These are phyloP conservation scores for Sitobion miscanthi DNA, from an alignment of 1,140 invertebrate genomes.

Conservation along the genomic window DNA sequence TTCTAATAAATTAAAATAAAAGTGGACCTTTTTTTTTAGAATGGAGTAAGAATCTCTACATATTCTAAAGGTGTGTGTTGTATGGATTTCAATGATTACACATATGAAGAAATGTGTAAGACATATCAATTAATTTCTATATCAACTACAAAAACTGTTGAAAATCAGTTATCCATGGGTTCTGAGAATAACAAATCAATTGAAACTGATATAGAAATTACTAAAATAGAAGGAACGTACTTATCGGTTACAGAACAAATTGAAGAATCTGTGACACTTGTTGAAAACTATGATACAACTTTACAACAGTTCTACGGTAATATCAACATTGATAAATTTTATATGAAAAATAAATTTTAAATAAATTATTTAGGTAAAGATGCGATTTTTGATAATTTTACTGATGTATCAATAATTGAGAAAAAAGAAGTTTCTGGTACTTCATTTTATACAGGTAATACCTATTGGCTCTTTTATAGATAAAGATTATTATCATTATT, in stretches of 20 bases:
- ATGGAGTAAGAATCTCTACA: background rate
- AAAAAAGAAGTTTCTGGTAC: background rate
- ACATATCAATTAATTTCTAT: background rate
- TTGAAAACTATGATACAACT: background rate
- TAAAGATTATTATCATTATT: background rate
- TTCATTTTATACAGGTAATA: slow-evolving; percentile 13
- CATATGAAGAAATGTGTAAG: background rate
- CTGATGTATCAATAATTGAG: background rate
- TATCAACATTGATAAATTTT: background rate
- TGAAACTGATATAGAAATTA: background rate
- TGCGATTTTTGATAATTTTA: background rate
- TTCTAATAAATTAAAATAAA: background rate
- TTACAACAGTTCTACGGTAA: background rate
- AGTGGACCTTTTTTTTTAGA: background rate
- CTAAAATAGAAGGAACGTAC: background rate
- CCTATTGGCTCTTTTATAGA: background rate
- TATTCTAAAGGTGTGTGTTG: background rate
- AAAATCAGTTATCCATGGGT: background rate
- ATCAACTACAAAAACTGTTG: background rate
- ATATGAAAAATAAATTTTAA: background rate
- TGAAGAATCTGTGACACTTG: background rate
- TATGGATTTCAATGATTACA: background rate
- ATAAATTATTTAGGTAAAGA: background rate
- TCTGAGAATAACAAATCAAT: background rate
- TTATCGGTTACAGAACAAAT: background rate